These are phyloP conservation scores for Oostethus manadensis DNA, from an alignment of 2,113 vertebrate species.

Conservation along the genomic window DNA sequence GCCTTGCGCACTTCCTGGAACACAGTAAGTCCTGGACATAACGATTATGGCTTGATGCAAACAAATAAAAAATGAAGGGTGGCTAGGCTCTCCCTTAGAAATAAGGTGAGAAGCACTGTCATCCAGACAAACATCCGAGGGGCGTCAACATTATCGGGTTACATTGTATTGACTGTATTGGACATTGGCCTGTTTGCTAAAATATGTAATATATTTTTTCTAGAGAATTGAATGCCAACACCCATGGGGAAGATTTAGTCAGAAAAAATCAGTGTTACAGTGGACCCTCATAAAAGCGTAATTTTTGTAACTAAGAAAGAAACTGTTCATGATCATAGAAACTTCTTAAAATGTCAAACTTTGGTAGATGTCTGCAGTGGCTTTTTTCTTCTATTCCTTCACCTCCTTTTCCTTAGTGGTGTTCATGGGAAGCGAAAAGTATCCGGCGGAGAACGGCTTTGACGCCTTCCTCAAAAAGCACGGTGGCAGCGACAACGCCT, in stretches of 20 bases:
- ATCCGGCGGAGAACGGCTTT: conserved; percentile 92
- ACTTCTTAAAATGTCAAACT: background rate
- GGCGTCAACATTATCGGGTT: too few species aligned
- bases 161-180: too few species aligned
- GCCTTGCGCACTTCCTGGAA: conserved; percentile 96
- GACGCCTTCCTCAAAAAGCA: conserved; percentile 95
- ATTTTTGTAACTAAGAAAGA: too few species aligned
- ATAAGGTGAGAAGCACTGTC: too few species aligned
- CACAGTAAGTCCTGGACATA: conserved; percentile 79
- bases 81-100: too few species aligned
- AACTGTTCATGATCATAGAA: background rate
- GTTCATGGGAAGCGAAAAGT: conserved; percentile 97
- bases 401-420: conserved; percentile 77
- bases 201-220: too few species aligned
- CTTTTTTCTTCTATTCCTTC: background rate
- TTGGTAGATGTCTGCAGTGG: background rate
- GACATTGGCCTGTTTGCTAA: too few species aligned
- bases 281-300: too few species aligned
- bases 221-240: too few species aligned
- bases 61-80: background rate
- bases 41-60: background rate
- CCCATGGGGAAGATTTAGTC: too few species aligned
- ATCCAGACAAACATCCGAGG: too few species aligned
- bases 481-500: conserved; percentile 91
- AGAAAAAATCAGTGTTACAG: too few species aligned